phyloP scores from a whole-genome alignment of 2,888 invertebrate genomes.

The Synanthedon tipuliformis region DNA sequence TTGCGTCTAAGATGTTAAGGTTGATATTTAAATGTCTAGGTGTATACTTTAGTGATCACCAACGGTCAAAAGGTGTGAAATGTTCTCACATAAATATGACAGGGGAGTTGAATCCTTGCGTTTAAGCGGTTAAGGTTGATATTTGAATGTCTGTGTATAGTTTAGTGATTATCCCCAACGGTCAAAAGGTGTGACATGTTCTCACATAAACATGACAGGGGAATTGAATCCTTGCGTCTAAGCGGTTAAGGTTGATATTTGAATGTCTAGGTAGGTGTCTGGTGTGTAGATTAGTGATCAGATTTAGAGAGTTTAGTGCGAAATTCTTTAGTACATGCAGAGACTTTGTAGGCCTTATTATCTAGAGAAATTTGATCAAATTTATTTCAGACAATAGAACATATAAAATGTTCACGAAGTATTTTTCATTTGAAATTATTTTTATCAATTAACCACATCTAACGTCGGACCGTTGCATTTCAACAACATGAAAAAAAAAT shows the following conservation, averaged over 20 bases:
- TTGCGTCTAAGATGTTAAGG: conserved; percentile 31
- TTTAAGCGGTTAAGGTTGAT: conserved; percentile 28
- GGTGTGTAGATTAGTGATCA: background rate
- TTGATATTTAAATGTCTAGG: conserved; percentile 7
- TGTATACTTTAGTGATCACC: conserved; percentile 23
- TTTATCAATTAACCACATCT: too few relatives aligned
- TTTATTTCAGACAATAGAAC: too few relatives aligned
- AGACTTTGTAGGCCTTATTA: too few relatives aligned
- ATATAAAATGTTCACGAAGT: too few relatives aligned
- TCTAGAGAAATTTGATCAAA: too few relatives aligned
- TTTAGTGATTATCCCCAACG: conserved; percentile 47
- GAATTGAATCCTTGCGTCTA: conserved; percentile 72
- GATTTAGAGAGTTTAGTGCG: too few relatives aligned
- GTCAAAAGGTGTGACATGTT: conserved; percentile 71
- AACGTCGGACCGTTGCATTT: too few relatives aligned
- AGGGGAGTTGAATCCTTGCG: conserved; percentile 74
- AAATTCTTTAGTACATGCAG: too few relatives aligned
- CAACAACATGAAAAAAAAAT: too few relatives aligned
- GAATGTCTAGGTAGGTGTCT: background rate
- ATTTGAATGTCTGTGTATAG: background rate
- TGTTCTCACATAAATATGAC: conserved; percentile 74
- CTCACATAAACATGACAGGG: conserved; percentile 71
- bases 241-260: background rate
- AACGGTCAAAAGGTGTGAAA: conserved; percentile 67
- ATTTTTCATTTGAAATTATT: too few relatives aligned